A percentile compares a stretch with the other conserved stretches of the same genome.
phyloP scores from a whole-genome alignment of 1,140 invertebrate genomes.

The Drosophila paulistorum region DNA sequence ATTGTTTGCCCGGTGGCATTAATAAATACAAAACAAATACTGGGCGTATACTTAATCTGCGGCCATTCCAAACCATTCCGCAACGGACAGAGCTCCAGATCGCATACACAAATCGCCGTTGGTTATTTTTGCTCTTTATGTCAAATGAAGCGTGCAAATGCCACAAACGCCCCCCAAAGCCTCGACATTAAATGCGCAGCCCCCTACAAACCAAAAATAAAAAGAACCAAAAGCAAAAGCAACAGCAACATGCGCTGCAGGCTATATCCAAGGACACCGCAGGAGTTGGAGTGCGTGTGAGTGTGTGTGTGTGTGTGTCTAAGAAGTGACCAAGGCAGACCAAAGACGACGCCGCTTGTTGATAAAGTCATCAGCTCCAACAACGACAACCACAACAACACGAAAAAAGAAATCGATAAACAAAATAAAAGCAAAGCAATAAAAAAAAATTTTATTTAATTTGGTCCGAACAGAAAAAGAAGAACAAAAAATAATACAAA shows the following conservation, averaged over 20 bases:
- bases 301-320: constrained; percentile 12
- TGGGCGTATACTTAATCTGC: constrained; percentile 67
- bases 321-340: constrained; percentile 59
- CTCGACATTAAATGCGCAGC: constrained; percentile 69
- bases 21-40: constrained; percentile 62
- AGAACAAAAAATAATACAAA: constrained; percentile 37
- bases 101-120: constrained; percentile 33
- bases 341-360: constrained; percentile 50
- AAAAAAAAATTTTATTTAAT: constrained; percentile 37
- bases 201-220: constrained; percentile 9
- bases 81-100: constrained; percentile 14
- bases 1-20: constrained; percentile 15
- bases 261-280: constrained; percentile 29
- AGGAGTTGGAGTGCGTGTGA: constrained; percentile 10
- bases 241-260: constrained; percentile 57
- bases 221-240: background rate
- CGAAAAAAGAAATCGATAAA: constrained; percentile 57
- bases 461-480: constrained; percentile 4
- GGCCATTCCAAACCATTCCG: constrained; percentile 18
- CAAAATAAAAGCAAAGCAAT: constrained; percentile 32
- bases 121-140: constrained; percentile 77
- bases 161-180: constrained; percentile 58
- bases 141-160: constrained; percentile 79
- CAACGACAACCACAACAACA: background rate
- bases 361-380: constrained; percentile 64